Evolutionary conservation across 2,797 vertebrate species (phyloP), one percentile per base, ranked within the genome.

Genomic region (Antrozous pallidus): DNA sequence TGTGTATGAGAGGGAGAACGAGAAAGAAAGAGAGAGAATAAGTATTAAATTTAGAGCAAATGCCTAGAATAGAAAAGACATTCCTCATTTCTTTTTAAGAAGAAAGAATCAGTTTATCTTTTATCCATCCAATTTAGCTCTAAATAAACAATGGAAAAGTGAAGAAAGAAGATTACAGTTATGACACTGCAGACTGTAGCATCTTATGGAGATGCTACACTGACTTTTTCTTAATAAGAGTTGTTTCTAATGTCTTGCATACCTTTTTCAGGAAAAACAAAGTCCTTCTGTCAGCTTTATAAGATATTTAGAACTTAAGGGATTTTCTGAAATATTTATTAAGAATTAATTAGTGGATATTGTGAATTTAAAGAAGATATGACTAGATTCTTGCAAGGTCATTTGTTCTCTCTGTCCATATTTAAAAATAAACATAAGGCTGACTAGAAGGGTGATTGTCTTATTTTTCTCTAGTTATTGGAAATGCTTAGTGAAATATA

Each of bases 401-500:
- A 67, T 20, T 93, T 89, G 31, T 42, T 91, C 47, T 83, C 38
- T 89, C 13, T 90, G 82, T 83, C 88, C 80, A 38, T 96, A 14
- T 96, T 97, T 97, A 93, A 97, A 97, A 95, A 28, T 65, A 94
- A 96, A 42, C 36, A 91, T 63, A 94, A 96, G 85, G 6, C n/a
- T 88, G 10, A 54, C 8, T 88, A 36, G 51, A 91, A 90, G 69
- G 22, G 10, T 77, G 67, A 90, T 88, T 78, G 69, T 49, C 90
- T 40, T 94, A 78, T 33, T 95, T 93, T 45, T 8, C 84, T 58
- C 31, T 67, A 88, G 65, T 49, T 84, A 94, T 84, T 97, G 88
- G 96, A 98, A 97, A 95, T 97, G 96, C 97, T 97, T 85, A 74
- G 80, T 90, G 65, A 96, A 97, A 95, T 70, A 83, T 51, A 96